Base-by-base conservation (phyloP, 2,888 invertebrate genomes). In the Entomobrya multifasciata region DNA sequence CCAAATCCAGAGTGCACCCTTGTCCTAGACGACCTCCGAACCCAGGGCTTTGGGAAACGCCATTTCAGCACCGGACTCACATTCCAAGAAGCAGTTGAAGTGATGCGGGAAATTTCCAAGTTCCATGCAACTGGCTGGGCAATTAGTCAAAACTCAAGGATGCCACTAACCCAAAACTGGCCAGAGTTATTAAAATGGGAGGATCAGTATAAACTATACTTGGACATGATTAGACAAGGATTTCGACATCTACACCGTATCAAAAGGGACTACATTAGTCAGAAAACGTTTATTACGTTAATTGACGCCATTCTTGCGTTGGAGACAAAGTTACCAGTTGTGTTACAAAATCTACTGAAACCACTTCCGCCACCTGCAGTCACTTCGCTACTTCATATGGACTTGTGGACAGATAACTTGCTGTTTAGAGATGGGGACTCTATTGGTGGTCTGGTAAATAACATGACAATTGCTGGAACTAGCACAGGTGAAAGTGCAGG, bases 381-480 rank as follows among this genome's bases (percentile, higher is more conserved):
- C 11, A 77, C 52, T 2, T 49, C 90, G 36, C 62, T 92, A 11
- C 88, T 91, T 0, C 92, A 92, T 82, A 91, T 91, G 90, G 92
- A 92, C 86, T 91, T 91, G 62, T 92, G 92, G 92, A 91, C 91
- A 72, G 91, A 92, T 79, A 92, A 92, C 86, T 86, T 92, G 17
- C 89, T 92, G 3, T 91, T 92, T 78, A 82, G 89, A 13, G 83
- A 88, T n/a, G 84, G n/a, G n/a, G 52, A n/a, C 2, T 36, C 36
- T 10, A 10, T n/a, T 20, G 30, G 30, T 36, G 62, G 27, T 13
- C 11, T 2, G 3, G 55, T 6, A 11, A 55, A 55, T 55, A 11
- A 55, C 15, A 13, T 47, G 47, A 13, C 2, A n/a, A 13, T 15
- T 55, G 17, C 60, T 27, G n/a, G 15, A 27, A n/a, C n/a, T n/a